These are phyloP conservation scores for Aethina tumida DNA, from an alignment of 1,140 invertebrate species.

Conservation along the genomic window DNA sequence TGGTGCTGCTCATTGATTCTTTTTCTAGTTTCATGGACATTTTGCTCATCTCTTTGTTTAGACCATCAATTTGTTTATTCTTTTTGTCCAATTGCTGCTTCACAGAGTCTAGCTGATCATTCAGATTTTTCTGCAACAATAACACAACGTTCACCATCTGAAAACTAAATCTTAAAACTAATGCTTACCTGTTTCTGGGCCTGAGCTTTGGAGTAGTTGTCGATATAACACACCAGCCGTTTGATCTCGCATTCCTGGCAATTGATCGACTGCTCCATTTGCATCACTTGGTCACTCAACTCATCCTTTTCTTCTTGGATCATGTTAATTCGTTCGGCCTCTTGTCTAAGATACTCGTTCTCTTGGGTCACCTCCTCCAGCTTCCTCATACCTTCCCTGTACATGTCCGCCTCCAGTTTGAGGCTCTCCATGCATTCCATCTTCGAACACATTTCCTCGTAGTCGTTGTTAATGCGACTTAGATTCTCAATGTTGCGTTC, in stretches of 20 bases:
- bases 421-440: constrained; percentile 24
- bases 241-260: constrained; percentile 35
- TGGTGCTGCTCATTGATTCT: too few relatives aligned
- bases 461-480: constrained; percentile 24
- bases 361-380: constrained; percentile 24
- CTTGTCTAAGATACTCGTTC: constrained; percentile 20
- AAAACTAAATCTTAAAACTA: constrained; percentile 1
- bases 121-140: constrained; percentile 26
- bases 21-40: too few relatives aligned
- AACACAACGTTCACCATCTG: not conserved
- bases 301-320: constrained; percentile 25
- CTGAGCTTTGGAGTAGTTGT: constrained; percentile 25
- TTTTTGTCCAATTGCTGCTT: constrained; percentile 30
- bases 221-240: constrained; percentile 28
- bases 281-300: constrained; percentile 22
- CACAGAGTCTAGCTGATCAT: constrained; percentile 22
- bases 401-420: constrained; percentile 27
- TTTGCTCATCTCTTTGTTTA: too few relatives aligned
- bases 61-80: too few relatives aligned
- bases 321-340: constrained; percentile 20
- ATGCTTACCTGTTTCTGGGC: constrained; percentile 29
- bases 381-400: constrained; percentile 27
- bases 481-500: constrained; percentile 25
- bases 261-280: constrained; percentile 27
- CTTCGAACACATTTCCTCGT: constrained; percentile 25